Evolutionary conservation across 2,113 vertebrate genomes (phyloP).

Genomic region (Oceanodroma tethys): DNA sequence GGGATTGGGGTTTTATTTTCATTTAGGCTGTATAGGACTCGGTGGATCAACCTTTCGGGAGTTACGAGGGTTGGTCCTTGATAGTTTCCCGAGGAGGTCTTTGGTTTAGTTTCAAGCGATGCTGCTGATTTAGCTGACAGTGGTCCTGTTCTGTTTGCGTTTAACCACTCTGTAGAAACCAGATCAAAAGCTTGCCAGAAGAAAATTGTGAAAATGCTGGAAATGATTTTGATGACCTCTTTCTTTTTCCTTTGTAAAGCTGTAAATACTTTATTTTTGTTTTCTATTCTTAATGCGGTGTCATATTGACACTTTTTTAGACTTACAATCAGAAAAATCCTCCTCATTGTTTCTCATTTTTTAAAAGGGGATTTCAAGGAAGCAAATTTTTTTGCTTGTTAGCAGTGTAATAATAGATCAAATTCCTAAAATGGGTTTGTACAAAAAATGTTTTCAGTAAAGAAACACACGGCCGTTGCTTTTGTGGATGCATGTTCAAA

Average conservation of each 20-base stretch:
- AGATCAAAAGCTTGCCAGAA: conserved; percentile 34
- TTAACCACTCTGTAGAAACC: not conserved
- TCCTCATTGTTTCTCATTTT: conserved; percentile 44
- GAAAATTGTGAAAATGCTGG: conserved; percentile 53
- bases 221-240: conserved; percentile 52
- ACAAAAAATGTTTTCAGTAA: conserved; percentile 17
- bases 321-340: conserved; percentile 53
- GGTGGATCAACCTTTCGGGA: not conserved
- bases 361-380: conserved; percentile 52
- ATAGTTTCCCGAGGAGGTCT: not conserved
- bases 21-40: not conserved
- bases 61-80: not conserved
- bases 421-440: conserved; percentile 53
- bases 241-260: conserved; percentile 69
- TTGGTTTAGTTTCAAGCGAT: not conserved
- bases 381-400: conserved; percentile 56
- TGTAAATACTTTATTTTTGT: conserved; percentile 77
- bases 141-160: not conserved
- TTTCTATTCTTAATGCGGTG: conserved; percentile 69
- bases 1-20: not conserved
- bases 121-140: not conserved
- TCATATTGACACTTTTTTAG: conserved; percentile 81
- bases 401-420: not conserved
- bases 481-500: conserved; percentile 57
- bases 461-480: not conserved